These are phyloP conservation scores for Eupithecia subfuscata DNA, from an alignment of 2,888 invertebrate genomes.

Conservation along the genomic window DNA sequence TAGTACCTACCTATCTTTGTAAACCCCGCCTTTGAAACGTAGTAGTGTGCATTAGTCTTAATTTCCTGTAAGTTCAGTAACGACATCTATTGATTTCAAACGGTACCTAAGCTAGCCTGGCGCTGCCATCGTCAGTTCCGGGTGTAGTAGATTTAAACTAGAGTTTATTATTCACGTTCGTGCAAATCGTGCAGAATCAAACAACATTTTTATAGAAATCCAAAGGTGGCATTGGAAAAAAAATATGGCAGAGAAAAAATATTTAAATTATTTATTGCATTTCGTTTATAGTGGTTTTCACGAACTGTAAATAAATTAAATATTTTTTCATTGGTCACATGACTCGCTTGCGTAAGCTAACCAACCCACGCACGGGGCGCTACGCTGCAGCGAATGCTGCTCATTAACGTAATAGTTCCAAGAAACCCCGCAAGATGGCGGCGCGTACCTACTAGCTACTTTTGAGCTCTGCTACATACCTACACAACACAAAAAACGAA, in stretches of 20 bases:
- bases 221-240: neutral
- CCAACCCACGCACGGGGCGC: neutral
- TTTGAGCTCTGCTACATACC: no score
- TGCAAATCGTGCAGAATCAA: neutral
- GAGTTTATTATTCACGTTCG: no score
- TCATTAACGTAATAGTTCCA: neutral
- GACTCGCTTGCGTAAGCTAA: neutral
- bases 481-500: no score
- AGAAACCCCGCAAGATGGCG: constrained; percentile 24
- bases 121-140: neutral
- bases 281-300: no score
- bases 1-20: neutral
- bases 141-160: no score
- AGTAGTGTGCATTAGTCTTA: neutral
- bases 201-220: neutral
- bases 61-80: neutral
- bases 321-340: neutral
- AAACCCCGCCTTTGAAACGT: neutral
- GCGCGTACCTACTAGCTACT: constrained; percentile 14
- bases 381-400: no score
- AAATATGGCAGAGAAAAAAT: no score
- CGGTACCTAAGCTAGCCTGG: neutral
- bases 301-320: no score
- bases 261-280: no score
- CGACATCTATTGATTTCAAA: neutral